phyloP scores from a whole-genome alignment of 2,113 vertebrate species.

The Seriola dumerili region DNA sequence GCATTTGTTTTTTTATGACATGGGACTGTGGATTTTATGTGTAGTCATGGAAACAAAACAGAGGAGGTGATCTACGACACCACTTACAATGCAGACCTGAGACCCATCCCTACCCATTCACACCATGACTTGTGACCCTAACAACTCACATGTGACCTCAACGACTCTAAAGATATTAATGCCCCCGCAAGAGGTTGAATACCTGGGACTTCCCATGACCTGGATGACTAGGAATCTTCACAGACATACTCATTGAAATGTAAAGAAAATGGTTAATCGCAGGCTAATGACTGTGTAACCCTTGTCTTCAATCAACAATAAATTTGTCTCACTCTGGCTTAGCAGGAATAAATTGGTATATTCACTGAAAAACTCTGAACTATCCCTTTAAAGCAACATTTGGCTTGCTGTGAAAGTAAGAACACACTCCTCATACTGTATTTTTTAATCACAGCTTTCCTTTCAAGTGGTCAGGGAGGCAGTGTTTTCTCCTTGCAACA shows the following conservation, averaged over 20 bases:
- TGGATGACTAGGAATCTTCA: too few relatives aligned
- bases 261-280: background rate
- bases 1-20: too few relatives aligned
- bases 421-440: background rate
- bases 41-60: too few relatives aligned
- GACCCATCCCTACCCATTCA: too few relatives aligned
- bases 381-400: background rate
- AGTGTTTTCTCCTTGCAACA: constrained; percentile 1
- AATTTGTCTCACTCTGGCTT: background rate
- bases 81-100: too few relatives aligned
- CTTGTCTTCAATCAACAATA: background rate
- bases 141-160: too few relatives aligned
- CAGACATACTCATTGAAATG: background rate
- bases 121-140: too few relatives aligned
- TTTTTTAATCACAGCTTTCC: background rate
- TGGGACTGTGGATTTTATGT: too few relatives aligned
- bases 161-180: too few relatives aligned
- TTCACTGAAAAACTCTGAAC: background rate
- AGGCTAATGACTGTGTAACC: background rate
- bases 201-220: too few relatives aligned
- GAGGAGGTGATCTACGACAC: too few relatives aligned
- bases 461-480: constrained; percentile 50
- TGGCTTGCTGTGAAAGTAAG: constrained; percentile 2
- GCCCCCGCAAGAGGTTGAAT: too few relatives aligned
- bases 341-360: background rate